phyloP scores from a whole-genome alignment of 2,113 vertebrate genomes.

The Chaetodon auriga region DNA sequence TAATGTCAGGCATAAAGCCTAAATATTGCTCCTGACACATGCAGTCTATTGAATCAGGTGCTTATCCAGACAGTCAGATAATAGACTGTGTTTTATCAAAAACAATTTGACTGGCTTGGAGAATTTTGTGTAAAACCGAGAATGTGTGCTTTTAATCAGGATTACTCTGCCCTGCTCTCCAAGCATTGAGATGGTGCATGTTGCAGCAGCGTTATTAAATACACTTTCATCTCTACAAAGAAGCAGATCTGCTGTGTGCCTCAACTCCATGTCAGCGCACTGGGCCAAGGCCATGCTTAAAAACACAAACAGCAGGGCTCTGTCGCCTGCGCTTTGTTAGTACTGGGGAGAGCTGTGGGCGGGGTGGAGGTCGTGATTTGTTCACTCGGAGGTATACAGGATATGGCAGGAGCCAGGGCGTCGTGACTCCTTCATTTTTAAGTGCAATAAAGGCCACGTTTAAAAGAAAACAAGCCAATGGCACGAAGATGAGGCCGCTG shows the following conservation, averaged over 20 bases:
- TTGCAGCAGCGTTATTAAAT: neutral
- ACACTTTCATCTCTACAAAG: conserved; percentile 26
- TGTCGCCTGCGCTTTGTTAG: conserved; percentile 85
- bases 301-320: conserved; percentile 83
- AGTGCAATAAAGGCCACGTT: conserved; percentile 71
- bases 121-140: conserved; percentile 14
- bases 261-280: conserved; percentile 54
- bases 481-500: conserved; percentile 39
- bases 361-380: conserved; percentile 85
- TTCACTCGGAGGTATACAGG: conserved; percentile 88
- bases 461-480: conserved; percentile 55
- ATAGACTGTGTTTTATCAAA: conserved; percentile 19
- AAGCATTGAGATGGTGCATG: neutral
- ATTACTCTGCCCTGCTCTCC: conserved; percentile 8
- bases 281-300: conserved; percentile 78
- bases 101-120: conserved; percentile 18
- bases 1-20: conserved; percentile 49
- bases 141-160: conserved; percentile 3
- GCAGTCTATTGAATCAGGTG: conserved; percentile 50
- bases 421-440: conserved; percentile 87
- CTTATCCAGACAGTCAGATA: conserved; percentile 39
- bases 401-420: conserved; percentile 91
- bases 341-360: conserved; percentile 66
- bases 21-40: conserved; percentile 41
- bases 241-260: conserved; percentile 37